Evolutionary conservation across 2,797 vertebrate genomes (phyloP).

Genomic region (Monodelphis domestica): DNA sequence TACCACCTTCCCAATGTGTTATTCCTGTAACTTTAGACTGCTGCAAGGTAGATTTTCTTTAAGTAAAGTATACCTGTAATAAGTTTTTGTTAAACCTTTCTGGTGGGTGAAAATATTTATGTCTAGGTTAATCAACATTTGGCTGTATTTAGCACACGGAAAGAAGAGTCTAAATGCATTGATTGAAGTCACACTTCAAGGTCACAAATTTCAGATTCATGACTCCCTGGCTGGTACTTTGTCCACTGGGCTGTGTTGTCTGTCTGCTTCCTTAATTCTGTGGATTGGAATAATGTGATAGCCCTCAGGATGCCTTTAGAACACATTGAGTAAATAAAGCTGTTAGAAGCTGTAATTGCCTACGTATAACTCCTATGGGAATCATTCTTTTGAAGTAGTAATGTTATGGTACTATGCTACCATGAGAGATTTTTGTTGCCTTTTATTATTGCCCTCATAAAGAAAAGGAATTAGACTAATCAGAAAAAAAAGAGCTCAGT

Average conservation of each 20-base stretch:
- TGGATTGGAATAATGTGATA: slow-evolving; percentile 7
- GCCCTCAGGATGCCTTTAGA: background rate
- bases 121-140: slow-evolving; percentile 10
- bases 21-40: slow-evolving; percentile 4
- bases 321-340: slow-evolving; percentile 3
- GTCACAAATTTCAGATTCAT: slow-evolving; percentile 4
- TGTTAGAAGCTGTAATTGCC: slow-evolving; percentile 9
- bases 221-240: background rate
- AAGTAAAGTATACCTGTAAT: background rate
- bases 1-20: slow-evolving; percentile 12
- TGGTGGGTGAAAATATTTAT: background rate
- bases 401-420: background rate
- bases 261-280: background rate
- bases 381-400: slow-evolving; percentile 10
- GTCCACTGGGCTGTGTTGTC: background rate
- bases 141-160: background rate
- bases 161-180: background rate
- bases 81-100: background rate
- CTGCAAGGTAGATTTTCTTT: background rate
- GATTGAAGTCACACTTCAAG: background rate
- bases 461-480: slow-evolving; percentile 7
- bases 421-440: background rate
- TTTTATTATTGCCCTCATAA: slow-evolving; percentile 24
- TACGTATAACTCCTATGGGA: background rate
- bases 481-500: slow-evolving; percentile 13